Evolutionary conservation across 2,797 vertebrate genomes (phyloP).

Genomic region (Hyperoplus immaculatus): DNA sequence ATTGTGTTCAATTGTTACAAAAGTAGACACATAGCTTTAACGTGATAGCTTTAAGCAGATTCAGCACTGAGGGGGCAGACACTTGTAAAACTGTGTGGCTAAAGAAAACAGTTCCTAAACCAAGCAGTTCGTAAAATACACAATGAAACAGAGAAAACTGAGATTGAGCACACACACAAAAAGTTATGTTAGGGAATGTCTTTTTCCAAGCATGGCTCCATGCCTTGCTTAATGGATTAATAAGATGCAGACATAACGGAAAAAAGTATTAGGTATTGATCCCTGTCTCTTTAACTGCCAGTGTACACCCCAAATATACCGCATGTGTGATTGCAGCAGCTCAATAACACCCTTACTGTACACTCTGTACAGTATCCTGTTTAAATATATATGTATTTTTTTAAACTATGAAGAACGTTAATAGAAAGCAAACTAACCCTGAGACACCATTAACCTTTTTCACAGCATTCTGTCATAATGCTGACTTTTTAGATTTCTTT

Average conservation of each 20-base stretch:
- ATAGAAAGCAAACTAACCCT: background rate
- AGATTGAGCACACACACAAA: conserved; percentile 24
- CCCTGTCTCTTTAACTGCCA: conserved; percentile 27
- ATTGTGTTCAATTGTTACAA: conserved; percentile 38
- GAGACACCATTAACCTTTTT: background rate
- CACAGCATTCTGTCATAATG: background rate
- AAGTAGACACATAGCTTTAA: conserved; percentile 33
- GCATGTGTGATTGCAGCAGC: conserved; percentile 1
- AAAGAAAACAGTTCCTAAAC: conserved; percentile 44
- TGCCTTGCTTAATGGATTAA: conserved; percentile 64
- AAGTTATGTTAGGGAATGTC: conserved; percentile 29
- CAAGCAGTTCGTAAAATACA: conserved; percentile 17
- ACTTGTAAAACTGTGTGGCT: conserved; percentile 16
- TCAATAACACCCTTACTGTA: background rate
- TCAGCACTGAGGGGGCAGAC: conserved; percentile 41
- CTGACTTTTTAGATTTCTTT: too few relatives aligned
- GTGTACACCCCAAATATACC: conserved; percentile 28
- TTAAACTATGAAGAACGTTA: background rate
- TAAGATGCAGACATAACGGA: conserved; percentile 62
- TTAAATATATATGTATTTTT: conserved; percentile 13
- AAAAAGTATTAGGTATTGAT: conserved; percentile 66
- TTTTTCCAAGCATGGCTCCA: conserved; percentile 61
- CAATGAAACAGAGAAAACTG: conserved; percentile 24
- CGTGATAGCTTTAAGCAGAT: conserved; percentile 41
- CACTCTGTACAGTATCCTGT: background rate